Evolutionary conservation across 2,113 vertebrate genomes (phyloP).

Genomic region (Thalassarche chlororhynchos): DNA sequence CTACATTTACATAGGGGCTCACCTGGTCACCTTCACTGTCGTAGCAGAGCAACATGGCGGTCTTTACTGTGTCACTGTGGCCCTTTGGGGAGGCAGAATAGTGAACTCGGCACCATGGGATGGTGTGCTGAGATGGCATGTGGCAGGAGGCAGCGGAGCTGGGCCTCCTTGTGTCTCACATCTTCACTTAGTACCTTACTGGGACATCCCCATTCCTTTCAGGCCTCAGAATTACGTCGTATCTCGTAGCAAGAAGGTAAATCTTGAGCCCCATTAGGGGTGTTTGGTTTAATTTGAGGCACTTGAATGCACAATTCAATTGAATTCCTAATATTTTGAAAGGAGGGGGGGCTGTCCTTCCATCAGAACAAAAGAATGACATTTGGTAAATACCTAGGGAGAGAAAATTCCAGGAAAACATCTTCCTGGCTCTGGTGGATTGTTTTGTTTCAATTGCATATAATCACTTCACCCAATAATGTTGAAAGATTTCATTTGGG

Average conservation of each 20-base stretch:
- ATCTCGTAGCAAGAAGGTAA: background rate
- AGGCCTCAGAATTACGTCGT: background rate
- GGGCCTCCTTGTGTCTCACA: accelerated
- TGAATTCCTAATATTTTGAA: background rate
- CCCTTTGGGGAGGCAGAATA: background rate
- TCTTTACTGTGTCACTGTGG: accelerated
- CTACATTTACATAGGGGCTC: background rate
- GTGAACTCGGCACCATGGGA: accelerated
- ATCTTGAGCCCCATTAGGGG: background rate
- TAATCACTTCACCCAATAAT: background rate
- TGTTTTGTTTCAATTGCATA: background rate
- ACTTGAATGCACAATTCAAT: background rate
- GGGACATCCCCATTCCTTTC: background rate
- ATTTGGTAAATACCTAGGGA: background rate
- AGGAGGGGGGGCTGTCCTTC: background rate
- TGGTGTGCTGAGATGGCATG: background rate
- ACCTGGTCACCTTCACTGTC: background rate
- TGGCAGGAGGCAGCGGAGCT: background rate
- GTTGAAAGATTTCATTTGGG: slow-evolving; percentile 6
- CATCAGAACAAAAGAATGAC: background rate
- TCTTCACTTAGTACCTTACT: background rate
- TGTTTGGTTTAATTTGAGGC: background rate
- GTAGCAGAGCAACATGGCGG: accelerated
- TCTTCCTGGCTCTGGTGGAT: background rate
- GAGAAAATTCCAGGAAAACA: background rate